A percentile compares a stretch with the other conserved stretches of the same genome.
phyloP scores from a whole-genome alignment of 1,140 invertebrate genomes.

The Nasonia giraulti region DNA sequence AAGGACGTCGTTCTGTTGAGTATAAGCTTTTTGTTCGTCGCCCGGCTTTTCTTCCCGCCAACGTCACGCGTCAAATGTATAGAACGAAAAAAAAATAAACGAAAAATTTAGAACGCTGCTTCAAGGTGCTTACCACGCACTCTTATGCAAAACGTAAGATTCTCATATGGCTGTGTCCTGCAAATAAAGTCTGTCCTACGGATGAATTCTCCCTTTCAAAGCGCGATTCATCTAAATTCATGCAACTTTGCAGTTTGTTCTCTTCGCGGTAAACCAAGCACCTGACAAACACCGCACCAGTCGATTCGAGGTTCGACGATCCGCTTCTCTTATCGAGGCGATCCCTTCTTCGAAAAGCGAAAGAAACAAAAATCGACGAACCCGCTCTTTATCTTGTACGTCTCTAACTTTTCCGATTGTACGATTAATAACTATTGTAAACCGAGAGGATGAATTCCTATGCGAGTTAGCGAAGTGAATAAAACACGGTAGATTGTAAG shows the following conservation, averaged over 20 bases:
- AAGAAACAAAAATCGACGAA: not conserved
- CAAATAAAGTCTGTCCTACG: constrained; percentile 50
- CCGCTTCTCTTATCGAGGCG: not conserved
- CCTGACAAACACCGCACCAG: constrained; percentile 20
- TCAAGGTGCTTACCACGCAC: constrained; percentile 40
- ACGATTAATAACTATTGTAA: constrained; percentile 25
- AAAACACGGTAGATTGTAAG: constrained; percentile 11
- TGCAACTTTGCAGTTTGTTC: constrained; percentile 49
- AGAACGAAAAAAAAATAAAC: constrained; percentile 27
- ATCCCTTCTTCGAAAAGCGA: not conserved
- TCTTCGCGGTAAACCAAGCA: constrained; percentile 36
- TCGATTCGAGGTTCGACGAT: constrained; percentile 39
- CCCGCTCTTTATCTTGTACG: constrained; percentile 11
- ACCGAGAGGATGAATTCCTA: constrained; percentile 27
- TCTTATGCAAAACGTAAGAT: constrained; percentile 50
- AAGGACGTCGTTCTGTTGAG: constrained; percentile 8
- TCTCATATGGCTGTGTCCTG: constrained; percentile 48
- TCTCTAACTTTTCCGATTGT: constrained; percentile 28
- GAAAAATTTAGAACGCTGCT: constrained; percentile 47
- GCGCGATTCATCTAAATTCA: constrained; percentile 44
- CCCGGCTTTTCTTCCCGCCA: not conserved
- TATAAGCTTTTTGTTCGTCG: constrained; percentile 8
- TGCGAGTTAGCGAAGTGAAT: not conserved
- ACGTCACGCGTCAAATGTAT: not conserved
- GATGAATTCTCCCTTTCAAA: constrained; percentile 47